Conservation (phyloP, 2,888 invertebrate genomes). For the Acrobasis suavella region DNA sequence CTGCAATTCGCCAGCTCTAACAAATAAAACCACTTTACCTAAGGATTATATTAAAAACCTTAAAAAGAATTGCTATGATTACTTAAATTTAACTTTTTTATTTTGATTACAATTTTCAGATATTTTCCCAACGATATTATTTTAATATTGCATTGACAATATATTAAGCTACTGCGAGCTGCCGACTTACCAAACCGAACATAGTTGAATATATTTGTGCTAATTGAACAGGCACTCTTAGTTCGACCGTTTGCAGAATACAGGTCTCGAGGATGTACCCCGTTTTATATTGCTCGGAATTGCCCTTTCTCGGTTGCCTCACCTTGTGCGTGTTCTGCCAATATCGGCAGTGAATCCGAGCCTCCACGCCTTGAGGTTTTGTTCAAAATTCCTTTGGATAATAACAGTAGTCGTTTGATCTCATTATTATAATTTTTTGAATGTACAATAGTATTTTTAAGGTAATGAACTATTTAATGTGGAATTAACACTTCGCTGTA, state of each 20-base stretch:
- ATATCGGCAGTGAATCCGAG: slow-evolving; percentile 59
- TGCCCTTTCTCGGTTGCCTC: slow-evolving; percentile 80
- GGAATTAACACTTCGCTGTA: background rate
- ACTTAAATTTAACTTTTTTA: too few species aligned
- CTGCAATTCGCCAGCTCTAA: too few species aligned
- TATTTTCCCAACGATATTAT: too few species aligned
- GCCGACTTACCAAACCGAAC: slow-evolving; percentile 63
- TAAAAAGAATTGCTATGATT: too few species aligned
- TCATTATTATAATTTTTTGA: background rate
- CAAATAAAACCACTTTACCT: too few species aligned
- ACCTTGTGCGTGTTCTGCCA: slow-evolving; percentile 73
- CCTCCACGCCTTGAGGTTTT: slow-evolving; percentile 53
- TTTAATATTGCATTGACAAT: too few species aligned
- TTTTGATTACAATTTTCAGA: too few species aligned
- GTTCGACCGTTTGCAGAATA: slow-evolving; percentile 71
- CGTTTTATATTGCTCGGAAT: slow-evolving; percentile 78
- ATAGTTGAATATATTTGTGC: slow-evolving; percentile 40
- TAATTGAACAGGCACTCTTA: slow-evolving; percentile 53
- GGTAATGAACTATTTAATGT: background rate
- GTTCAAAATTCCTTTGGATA: slow-evolving; percentile 36
- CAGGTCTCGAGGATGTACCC: slow-evolving; percentile 69
- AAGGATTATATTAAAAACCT: too few species aligned
- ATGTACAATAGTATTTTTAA: background rate
- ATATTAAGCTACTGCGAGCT: background rate
- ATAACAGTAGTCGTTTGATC: slow-evolving; percentile 10